Evolutionary conservation across 2,888 invertebrate genomes (phyloP), one percentile per base, ranked within the genome.

Genomic region (Cecidostiba fungosa): DNA sequence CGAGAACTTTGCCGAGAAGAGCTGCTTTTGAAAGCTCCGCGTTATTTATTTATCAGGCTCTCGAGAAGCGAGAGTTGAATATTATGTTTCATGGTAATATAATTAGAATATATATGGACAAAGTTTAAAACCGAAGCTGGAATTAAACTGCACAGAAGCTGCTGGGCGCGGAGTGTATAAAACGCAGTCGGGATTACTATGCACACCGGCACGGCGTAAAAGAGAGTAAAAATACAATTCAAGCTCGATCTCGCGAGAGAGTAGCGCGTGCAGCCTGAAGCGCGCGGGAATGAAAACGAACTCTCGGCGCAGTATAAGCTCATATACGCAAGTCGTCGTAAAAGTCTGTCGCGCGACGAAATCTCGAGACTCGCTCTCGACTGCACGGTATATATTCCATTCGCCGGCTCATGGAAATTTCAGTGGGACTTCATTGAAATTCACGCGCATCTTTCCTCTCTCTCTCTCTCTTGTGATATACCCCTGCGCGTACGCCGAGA

Each of bases 381-480:
- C 74, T 23, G 39, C n/a, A n/a, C n/a, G n/a, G 77, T 74, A 82
- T 69, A 79, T 74, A 47, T 26, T 39, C 66, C 29, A 29, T 72
- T 26, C 32, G 26, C 47, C 47, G 19, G n/a, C 36, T 83, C 82
- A 83, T 85, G 79, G 79, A 82, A 85, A 76, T 85, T 82, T 83
- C 76, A 85, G 79, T 73, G 76, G 82, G 69, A 39, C 72, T 77
- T 72, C 59, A 77, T 86, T 86, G 83, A 83, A 83, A 83, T 83
- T 83, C 80, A 80, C 76, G 36, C 50, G 82, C 70, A 39, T 54
- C 82, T 82, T 76, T 74, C 50, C 29, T 14, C 23, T 59, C 3
- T 5, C 36, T 5, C 36, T 39, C 66, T 1, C 39, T 19, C 29
- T 3, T 19, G 69, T 36, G 69, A 26, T 23, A 26, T 29, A 8